A percentile compares a stretch with the other conserved stretches of the same genome.
These are phyloP conservation scores for Thamnophis sirtalis DNA, from an alignment of 2,113 vertebrate genomes.

Conservation along the genomic window DNA sequence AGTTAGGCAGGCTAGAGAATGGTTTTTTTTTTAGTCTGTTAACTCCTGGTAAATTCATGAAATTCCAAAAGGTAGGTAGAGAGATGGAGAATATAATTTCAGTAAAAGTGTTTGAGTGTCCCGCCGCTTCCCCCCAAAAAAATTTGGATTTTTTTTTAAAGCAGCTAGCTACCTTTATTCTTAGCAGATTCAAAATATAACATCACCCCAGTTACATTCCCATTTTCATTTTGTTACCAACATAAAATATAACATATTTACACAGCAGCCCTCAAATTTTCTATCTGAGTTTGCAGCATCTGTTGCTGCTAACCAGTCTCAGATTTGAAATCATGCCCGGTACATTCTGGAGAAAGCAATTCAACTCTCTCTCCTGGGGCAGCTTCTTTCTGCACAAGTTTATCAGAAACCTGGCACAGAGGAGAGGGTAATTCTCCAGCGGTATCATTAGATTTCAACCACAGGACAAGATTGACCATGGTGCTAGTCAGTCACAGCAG, in stretches of 20 bases:
- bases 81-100: background rate
- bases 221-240: background rate
- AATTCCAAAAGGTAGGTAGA: background rate
- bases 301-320: background rate
- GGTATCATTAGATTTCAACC: background rate
- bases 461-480: background rate
- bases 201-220: background rate
- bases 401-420: background rate
- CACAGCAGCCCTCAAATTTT: background rate
- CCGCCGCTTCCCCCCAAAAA: accelerated
- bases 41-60: background rate
- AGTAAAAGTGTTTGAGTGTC: background rate
- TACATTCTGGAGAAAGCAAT: background rate
- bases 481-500: background rate
- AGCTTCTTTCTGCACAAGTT: background rate
- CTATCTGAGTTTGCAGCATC: background rate
- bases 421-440: background rate
- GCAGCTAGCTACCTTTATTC: background rate
- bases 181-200: conserved; percentile 7
- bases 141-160: background rate
- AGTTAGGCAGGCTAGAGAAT: background rate
- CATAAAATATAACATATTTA: background rate
- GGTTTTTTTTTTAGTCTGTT: background rate
- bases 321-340: background rate
- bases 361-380: background rate